Base-by-base conservation (phyloP, 2,113 vertebrate genomes). In the Chauna torquata region DNA sequence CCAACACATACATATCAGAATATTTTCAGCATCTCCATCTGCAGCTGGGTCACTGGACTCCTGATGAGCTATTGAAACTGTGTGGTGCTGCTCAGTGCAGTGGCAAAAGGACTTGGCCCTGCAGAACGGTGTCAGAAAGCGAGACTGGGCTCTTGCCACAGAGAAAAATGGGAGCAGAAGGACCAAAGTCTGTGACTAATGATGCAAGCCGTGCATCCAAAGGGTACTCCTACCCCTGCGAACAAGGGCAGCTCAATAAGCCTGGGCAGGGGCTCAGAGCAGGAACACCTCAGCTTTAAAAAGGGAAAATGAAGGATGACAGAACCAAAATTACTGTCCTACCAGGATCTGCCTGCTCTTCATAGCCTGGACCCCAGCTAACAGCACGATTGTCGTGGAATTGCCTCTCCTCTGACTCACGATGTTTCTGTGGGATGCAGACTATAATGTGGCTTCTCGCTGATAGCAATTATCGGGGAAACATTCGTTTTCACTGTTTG, bases 391-490 rank as follows among this genome's bases (percentile, higher is more conserved):
- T 86, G 82, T 58, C 70, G 82, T 87, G 81, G 78, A 94, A 94
- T 87, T 92, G 76, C 94, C 45, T 94, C 70, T 94, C 16, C n/a
- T 90, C 86, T 96, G 91, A 97, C 92, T 96, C 92, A 72, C 10
- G 49, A 68, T 69, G 77, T 17, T 89, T 92, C 96, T 94, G 90
- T 78, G 84, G 87, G 93, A 91, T 0, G 45, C 91, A 78, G 92
- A 70, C 70, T 87, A 7, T 38, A 74, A 88, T 23, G 66, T 47
- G 55, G 11, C 85, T 88, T 69, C 87, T 96, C 92, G 84, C 87
- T 27, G 70, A 85, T 78, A 91, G 24, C 93, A 86, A 65, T 93
- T 96, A 92, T 19, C 57, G 77, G 81, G 75, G 72, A 82, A 86
- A 28, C 13, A 16, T 84, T 94, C 17, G 28, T 89, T 96, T 87